Evolutionary conservation across 2,113 vertebrate genomes (phyloP), one percentile per base, ranked within the genome.

Genomic region (Canis aureus): DNA sequence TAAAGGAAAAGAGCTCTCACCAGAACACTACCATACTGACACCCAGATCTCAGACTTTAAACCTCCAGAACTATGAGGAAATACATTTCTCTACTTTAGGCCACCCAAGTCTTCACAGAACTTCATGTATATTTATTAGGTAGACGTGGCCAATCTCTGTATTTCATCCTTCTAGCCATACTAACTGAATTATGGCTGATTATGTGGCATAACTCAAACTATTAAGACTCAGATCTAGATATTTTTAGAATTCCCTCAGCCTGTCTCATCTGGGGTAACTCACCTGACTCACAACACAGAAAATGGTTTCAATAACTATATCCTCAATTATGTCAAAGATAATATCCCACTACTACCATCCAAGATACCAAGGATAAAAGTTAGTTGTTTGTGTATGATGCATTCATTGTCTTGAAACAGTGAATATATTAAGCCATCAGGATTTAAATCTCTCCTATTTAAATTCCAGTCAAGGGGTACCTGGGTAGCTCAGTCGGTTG

Each of bases 271-370:
- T 90, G 32, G 55, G 22, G 12, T 35, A 59, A 78, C 25, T 96
- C 73, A 35, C n/a, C 60, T 89, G n/a, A 94, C 83, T 74, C 8
- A 62, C 29, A 95, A n/a, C 35, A 97, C 6, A 71, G 25, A 80
- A 85, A 95, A 69, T 53, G 17, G 62, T 51, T 62, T 92, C 55
- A 90, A 16, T 64, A 20, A 91, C 4, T 80, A 1, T 7, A 66
- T 89, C 91, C 23, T 86, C 23, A 38, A 11, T 57, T 96, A 23
- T 64, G 16, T 38, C 53, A 51, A 85, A 96, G 67, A 74, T 6
- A 88, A 20, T 25, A 38, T 19, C 11, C 20, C 35, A 59, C 2
- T 60, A 12, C 49, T 81, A 69, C 23, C 27, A 69, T 13, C 5
- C 51, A 94, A 74, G 10, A 94, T 43, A 49, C 22, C 29, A 0